Percentiles rank a stretch among this genome's conserved stretches.
phyloP scores from a whole-genome alignment of 2,888 invertebrate species.

The Drosophila recens region DNA sequence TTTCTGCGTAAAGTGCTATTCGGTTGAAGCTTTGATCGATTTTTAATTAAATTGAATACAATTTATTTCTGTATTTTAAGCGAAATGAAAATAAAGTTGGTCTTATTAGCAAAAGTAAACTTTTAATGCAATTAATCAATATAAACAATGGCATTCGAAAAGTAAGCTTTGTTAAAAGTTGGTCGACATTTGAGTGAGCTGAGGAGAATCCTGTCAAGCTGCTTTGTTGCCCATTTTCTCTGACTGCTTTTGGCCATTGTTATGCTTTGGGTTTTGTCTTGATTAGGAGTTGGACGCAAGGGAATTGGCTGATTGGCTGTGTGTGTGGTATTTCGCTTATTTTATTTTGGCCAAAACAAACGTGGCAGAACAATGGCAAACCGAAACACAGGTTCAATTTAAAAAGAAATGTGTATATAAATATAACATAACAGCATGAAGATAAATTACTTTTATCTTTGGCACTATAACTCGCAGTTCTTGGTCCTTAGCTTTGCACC shows the following conservation, averaged over 20 bases:
- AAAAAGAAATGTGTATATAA: background rate
- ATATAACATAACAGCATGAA: slow-evolving; percentile 2
- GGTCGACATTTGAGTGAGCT: slow-evolving; percentile 8
- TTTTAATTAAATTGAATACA: slow-evolving; percentile 1
- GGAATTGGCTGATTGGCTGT: slow-evolving; percentile 68
- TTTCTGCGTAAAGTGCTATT: background rate
- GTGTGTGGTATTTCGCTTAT: slow-evolving; percentile 28
- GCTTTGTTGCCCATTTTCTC: slow-evolving; percentile 29
- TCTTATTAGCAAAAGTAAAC: slow-evolving; percentile 6
- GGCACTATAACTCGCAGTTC: background rate
- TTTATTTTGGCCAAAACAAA: slow-evolving; percentile 18
- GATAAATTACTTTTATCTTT: slow-evolving; percentile 20
- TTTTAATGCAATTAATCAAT: slow-evolving; percentile 15
- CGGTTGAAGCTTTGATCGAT: background rate
- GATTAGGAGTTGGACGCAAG: slow-evolving; percentile 54
- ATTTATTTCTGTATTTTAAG: background rate
- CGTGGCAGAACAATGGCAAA: slow-evolving; percentile 1
- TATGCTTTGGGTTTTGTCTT: slow-evolving; percentile 47
- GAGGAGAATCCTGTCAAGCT: slow-evolving; percentile 19
- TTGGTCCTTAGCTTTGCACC: slow-evolving; percentile 26
- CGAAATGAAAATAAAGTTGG: background rate
- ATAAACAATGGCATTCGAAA: background rate
- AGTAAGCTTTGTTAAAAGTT: slow-evolving; percentile 4
- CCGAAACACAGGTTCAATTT: slow-evolving; percentile 14
- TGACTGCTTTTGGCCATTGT: slow-evolving; percentile 25